Base-by-base conservation (phyloP, 1,140 invertebrate genomes). In the Ceratina calcarata region DNA sequence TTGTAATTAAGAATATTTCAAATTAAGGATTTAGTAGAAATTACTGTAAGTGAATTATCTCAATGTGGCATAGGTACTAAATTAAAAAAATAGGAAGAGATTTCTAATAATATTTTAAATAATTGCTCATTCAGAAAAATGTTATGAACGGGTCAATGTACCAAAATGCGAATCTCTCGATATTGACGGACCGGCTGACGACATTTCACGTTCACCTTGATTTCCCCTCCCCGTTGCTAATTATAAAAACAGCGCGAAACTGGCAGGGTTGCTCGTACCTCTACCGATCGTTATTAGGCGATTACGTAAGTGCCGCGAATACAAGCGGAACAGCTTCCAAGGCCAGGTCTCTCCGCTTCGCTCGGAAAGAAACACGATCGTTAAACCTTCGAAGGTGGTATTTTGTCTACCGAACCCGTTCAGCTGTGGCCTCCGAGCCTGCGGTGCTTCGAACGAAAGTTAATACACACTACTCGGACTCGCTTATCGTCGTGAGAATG, bases 241-340 rank as follows among this genome's bases (percentile, higher is more conserved):
- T 20, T 27, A 57, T 22, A 12, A 66, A 49, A 69, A 22, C 18
- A 53, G 1, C 66, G 3, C 15, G 72, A 65, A 70, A 20, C 61
- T 20, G 73, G 62, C 55, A 18, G 62, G 79, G 58, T 67, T 57
- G 68, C n/a, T 72, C 3, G 16, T 57, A 45, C 37, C 37, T 67
- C 57, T 49, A 16, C n/a, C 60, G 32, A 85, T 85, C 83, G 79
- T 78, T 83, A 73, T 86, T 86, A 67, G 65, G 61, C 69, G 82
- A 87, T 90, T 90, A 84, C 88, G 84, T 84, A 90, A 90, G 83
- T 68, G 62, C 60, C 45, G 80, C 65, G 84, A 85, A 86, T 78
- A 84, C 64, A 65, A 78, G 70, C 65, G 72, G 71, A 86, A 86
- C 77, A 80, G 74, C 60, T 85, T 81, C 87, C 89, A 91, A 91